Base-by-base conservation (phyloP, 2,113 vertebrate species). In the Dicerorhinus sumatrensis region DNA sequence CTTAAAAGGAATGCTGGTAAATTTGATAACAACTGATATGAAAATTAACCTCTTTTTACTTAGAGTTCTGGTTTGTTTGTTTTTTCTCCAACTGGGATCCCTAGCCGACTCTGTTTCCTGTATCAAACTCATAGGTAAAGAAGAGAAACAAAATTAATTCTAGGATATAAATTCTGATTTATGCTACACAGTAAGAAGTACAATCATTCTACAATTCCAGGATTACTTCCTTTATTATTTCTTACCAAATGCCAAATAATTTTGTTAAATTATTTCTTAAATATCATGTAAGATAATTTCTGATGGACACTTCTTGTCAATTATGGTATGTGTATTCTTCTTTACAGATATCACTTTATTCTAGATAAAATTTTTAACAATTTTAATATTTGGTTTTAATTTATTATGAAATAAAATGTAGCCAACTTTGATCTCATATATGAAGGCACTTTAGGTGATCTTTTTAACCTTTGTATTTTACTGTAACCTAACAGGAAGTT, bases 11-110 rank as follows among this genome's bases (percentile, higher is more conserved):
- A 62, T 70, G 17, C 31, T 60, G 29, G 39, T 21, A 89, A 85
- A 42, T 62, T 17, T 84, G 11, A 62, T 42, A 80, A 82, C 23
- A 91, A 9, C 6, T 77, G 27, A 48, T 62, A 36, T 79, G 63
- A 84, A 89, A 92, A 58, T 36, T 63, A 92, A 65, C 11, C 69
- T 60, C 56, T 46, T 91, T 91, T 85, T 62, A 95, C 23, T 89
- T 79, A 27, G 60, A 65, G 33, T 83, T 93, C 48, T 54, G 33
- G 29, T 46, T 84, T 77, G n/a, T 36, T 56, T 62, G 46, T 63
- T 63, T 81, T 27, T 33, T 36, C 29, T 95, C 72, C 42, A 90
- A 77, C 29, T 11, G 25, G 56, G 39, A 95, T 70, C 33, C 21
- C n/a, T 70, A 84, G 63, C 27, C 36, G 77, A 76, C 12, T 36